Conservation (phyloP, 2,888 invertebrate genomes). For the Dynastes hyllus region DNA sequence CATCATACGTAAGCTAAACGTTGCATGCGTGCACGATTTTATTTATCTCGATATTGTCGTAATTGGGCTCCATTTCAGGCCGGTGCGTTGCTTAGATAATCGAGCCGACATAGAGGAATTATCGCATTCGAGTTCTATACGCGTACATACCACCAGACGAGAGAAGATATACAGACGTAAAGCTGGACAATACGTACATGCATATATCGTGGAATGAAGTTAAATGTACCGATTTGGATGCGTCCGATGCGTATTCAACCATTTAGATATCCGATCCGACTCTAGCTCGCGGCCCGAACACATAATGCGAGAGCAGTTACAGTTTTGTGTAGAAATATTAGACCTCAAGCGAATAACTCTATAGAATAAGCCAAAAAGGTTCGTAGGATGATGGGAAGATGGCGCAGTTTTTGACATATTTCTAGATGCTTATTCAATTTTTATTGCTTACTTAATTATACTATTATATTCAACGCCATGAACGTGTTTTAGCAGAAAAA, state of each 20-base stretch:
- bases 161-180: background rate
- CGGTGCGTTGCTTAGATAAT: slow-evolving; percentile 24
- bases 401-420: too few species aligned
- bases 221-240: slow-evolving; percentile 26
- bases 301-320: background rate
- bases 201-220: slow-evolving; percentile 21
- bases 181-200: slow-evolving; percentile 2
- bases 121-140: slow-evolving; percentile 14
- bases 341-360: background rate
- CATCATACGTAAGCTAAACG: background rate
- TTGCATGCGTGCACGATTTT: background rate
- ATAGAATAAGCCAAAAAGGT: too few species aligned
- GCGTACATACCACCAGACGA: background rate
- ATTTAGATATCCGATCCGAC: slow-evolving; percentile 3
- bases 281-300: background rate
- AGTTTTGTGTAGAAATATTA: background rate
- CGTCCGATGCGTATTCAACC: slow-evolving; percentile 23
- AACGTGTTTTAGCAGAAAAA: too few species aligned
- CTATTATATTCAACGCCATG: too few species aligned
- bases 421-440: too few species aligned
- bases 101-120: slow-evolving; percentile 18
- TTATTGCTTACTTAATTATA: too few species aligned
- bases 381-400: too few species aligned
- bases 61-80: slow-evolving; percentile 18
- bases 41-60: slow-evolving; percentile 16